phyloP scores from a whole-genome alignment of 92 coral and sea anemone genomes.

The Palythoa heliodiscus region DNA sequence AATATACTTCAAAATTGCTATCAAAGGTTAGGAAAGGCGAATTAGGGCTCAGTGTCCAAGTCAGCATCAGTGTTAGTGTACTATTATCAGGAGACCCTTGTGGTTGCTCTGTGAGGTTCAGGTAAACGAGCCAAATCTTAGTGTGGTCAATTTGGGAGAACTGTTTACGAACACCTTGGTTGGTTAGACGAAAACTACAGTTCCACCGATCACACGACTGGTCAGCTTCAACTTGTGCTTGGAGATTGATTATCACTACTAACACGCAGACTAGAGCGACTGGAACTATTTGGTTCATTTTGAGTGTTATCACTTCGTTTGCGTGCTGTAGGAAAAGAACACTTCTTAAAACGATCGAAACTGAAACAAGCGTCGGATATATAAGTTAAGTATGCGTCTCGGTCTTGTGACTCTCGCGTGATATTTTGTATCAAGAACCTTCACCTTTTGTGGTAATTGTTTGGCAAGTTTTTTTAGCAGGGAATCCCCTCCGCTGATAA shows the following conservation, averaged over 20 bases:
- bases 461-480: no score
- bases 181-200: neutral
- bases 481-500: no score
- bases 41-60: constrained; percentile 2
- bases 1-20: constrained; percentile 5
- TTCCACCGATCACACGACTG: constrained; percentile 11
- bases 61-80: neutral
- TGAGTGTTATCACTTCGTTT: neutral
- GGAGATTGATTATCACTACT: neutral
- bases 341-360: no score
- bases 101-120: neutral
- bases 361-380: no score
- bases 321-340: no score
- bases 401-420: no score
- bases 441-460: no score
- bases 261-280: neutral
- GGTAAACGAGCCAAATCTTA: constrained; percentile 6
- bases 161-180: neutral
- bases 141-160: constrained; percentile 13
- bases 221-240: neutral
- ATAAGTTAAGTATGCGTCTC: no score
- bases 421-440: no score
- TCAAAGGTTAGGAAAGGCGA: constrained; percentile 16
- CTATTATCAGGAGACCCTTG: neutral
- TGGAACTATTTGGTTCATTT: neutral